Percentiles rank a stretch among this genome's conserved stretches.
Evolutionary conservation across 2,888 invertebrate species (phyloP).

Genomic region (Hypolimnas misippus): DNA sequence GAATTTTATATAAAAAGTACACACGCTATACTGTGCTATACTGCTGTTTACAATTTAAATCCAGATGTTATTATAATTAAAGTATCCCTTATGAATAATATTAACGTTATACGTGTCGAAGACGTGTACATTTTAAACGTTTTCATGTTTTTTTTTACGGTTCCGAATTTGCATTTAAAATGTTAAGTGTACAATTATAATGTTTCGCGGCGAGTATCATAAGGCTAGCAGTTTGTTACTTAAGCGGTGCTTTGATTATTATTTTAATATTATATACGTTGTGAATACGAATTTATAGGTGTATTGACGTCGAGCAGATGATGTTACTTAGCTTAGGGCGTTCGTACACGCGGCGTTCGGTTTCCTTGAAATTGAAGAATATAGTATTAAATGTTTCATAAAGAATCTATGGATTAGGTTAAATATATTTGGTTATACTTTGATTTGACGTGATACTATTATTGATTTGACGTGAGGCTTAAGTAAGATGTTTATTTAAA

Average conservation of each 20-base stretch:
- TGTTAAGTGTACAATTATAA: constrained; percentile 49
- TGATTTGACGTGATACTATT: too few relatives aligned
- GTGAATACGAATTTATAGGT: constrained; percentile 12
- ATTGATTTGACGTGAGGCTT: too few relatives aligned
- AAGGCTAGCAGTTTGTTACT: constrained; percentile 24
- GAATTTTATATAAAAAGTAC: constrained; percentile 32
- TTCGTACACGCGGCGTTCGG: not conserved
- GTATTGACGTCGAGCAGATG: constrained; percentile 1
- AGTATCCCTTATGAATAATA: constrained; percentile 63
- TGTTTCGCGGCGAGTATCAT: constrained; percentile 29
- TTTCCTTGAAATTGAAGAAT: not conserved
- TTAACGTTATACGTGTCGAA: constrained; percentile 50
- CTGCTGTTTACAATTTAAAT: constrained; percentile 37
- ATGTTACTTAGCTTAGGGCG: not conserved
- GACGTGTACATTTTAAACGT: constrained; percentile 52
- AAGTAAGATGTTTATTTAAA: too few relatives aligned
- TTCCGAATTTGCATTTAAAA: constrained; percentile 62
- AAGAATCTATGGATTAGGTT: too few relatives aligned
- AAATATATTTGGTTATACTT: too few relatives aligned
- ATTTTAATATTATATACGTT: constrained; percentile 23
- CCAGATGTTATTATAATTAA: constrained; percentile 55
- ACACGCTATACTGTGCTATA: constrained; percentile 28
- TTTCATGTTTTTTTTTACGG: constrained; percentile 58
- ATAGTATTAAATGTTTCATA: too few relatives aligned
- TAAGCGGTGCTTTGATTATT: constrained; percentile 16